phyloP scores from a whole-genome alignment of 2,888 invertebrate genomes.

The Scaptomyza flava region DNA sequence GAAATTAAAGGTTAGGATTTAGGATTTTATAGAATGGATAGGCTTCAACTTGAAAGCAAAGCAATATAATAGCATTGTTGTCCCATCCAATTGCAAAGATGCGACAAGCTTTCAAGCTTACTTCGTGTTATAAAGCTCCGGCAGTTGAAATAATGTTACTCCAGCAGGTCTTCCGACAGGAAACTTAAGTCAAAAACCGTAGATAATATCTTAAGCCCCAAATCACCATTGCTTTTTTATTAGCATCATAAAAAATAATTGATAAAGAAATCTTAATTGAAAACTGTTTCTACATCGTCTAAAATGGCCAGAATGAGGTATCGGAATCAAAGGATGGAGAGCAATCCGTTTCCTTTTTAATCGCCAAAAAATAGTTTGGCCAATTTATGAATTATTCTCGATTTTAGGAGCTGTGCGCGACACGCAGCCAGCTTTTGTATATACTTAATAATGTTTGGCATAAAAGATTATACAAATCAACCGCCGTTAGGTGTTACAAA shows the following conservation, averaged over 20 bases:
- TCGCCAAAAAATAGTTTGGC: conserved; percentile 31
- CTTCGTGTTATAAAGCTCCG: too few relatives aligned
- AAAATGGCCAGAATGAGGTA: too few relatives aligned
- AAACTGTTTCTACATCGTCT: not conserved
- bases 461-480: conserved; percentile 70
- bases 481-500: conserved; percentile 79
- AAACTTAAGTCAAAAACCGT: not conserved
- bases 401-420: conserved; percentile 17
- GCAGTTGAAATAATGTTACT: too few relatives aligned
- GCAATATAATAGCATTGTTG: too few relatives aligned
- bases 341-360: not conserved
- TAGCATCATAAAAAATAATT: not conserved
- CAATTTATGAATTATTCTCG: conserved; percentile 20
- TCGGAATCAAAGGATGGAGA: not conserved
- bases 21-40: too few relatives aligned
- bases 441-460: conserved; percentile 67
- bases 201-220: not conserved
- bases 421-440: conserved; percentile 58
- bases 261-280: not conserved
- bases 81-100: too few relatives aligned
- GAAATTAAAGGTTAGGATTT: too few relatives aligned
- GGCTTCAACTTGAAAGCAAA: too few relatives aligned
- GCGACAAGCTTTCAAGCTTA: too few relatives aligned
- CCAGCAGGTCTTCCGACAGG: not conserved
- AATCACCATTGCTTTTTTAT: not conserved